Conservation (phyloP, 2,797 vertebrate species). For the Trachurus trachurus region DNA sequence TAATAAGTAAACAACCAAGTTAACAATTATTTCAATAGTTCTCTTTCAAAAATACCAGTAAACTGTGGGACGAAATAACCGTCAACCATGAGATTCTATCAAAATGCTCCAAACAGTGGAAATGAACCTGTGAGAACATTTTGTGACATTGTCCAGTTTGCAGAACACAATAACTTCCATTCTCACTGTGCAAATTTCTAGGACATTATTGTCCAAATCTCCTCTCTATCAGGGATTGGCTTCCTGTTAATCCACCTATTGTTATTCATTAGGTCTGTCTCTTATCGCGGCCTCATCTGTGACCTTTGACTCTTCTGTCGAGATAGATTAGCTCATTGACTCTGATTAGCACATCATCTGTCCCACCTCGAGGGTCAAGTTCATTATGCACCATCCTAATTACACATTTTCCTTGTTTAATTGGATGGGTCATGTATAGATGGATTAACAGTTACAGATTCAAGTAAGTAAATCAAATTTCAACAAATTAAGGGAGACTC, state of each 20-base stretch:
- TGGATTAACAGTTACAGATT: conserved; percentile 31
- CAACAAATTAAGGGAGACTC: conserved; percentile 26
- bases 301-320: conserved; percentile 80
- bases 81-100: not conserved
- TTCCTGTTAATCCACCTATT: conserved; percentile 80
- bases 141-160: conserved; percentile 21
- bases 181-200: conserved; percentile 68
- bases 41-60: not conserved
- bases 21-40: not conserved
- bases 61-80: too few species aligned
- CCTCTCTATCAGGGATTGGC: conserved; percentile 58
- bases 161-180: conserved; percentile 49
- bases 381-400: conserved; percentile 75
- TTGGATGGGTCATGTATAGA: conserved; percentile 51
- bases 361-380: conserved; percentile 77
- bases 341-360: conserved; percentile 78
- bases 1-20: too few species aligned
- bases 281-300: conserved; percentile 79
- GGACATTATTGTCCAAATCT: conserved; percentile 77
- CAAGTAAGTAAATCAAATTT: conserved; percentile 40
- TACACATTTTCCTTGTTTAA: conserved; percentile 67
- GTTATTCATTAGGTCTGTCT: conserved; percentile 82
- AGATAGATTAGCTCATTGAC: conserved; percentile 79
- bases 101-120: not conserved
- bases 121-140: not conserved